phyloP scores from a whole-genome alignment of 2,113 vertebrate species.

The Cnemophilus loriae region DNA sequence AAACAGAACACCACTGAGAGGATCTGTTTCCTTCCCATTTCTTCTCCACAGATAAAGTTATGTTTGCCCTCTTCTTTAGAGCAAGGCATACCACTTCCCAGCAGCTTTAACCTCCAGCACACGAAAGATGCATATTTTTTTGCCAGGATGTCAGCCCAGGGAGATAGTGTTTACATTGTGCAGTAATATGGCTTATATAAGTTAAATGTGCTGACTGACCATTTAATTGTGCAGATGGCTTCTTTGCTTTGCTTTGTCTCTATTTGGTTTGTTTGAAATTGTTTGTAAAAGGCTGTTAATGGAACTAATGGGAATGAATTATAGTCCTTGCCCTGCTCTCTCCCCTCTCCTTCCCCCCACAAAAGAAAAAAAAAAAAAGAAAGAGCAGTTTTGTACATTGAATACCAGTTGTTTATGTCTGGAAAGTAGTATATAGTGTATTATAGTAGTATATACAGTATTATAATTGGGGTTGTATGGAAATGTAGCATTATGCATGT shows the following conservation, averaged over 20 bases:
- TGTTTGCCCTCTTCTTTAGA: neutral
- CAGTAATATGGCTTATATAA: neutral
- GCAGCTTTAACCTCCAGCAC: neutral
- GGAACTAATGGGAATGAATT: neutral
- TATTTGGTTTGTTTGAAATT: constrained; percentile 16
- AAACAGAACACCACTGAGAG: neutral
- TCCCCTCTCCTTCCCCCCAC: rapidly evolving
- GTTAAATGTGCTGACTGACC: neutral
- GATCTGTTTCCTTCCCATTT: neutral
- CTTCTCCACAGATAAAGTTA: neutral
- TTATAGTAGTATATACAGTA: no score
- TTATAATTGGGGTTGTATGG: neutral
- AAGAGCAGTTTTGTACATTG: neutral
- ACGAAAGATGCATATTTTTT: neutral
- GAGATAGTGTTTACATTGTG: constrained; percentile 1
- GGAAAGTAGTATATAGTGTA: no score
- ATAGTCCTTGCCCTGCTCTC: neutral
- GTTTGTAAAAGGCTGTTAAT: constrained; percentile 12
- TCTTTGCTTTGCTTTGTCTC: neutral
- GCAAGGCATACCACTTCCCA: neutral
- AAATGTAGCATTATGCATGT: neutral
- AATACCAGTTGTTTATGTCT: neutral
- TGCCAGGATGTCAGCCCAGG: neutral
- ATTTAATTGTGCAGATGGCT: constrained; percentile 1
- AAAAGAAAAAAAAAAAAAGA: neutral